Evolutionary conservation across 2,888 invertebrate species (phyloP).

Genomic region (Hirtodrosophila confusa): DNA sequence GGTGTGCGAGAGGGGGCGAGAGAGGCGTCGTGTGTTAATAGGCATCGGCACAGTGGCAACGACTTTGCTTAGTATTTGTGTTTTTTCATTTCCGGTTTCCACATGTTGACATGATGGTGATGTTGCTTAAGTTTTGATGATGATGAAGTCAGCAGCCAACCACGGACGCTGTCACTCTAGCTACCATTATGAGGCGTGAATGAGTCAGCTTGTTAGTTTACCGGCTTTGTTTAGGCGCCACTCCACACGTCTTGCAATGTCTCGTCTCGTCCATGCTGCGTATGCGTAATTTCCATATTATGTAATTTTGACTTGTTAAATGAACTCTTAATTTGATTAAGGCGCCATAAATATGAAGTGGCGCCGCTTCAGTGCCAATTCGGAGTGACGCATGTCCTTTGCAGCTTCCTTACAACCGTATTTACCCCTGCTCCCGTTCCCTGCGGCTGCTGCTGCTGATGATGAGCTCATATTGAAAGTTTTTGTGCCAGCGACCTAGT

Average conservation of each 20-base stretch:
- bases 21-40: constrained; percentile 62
- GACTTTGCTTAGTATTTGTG: constrained; percentile 74
- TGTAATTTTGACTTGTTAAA: constrained; percentile 75
- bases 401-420: constrained; percentile 58
- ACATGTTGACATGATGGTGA: constrained; percentile 72
- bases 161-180: constrained; percentile 27
- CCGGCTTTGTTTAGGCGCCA: constrained; percentile 55
- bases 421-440: constrained; percentile 23
- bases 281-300: constrained; percentile 79
- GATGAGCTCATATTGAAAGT: constrained; percentile 78
- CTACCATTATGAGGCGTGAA: constrained; percentile 16
- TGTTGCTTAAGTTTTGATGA: constrained; percentile 22
- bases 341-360: constrained; percentile 68
- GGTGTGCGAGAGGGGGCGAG: constrained; percentile 6
- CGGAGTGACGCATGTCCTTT: constrained; percentile 58
- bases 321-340: constrained; percentile 76
- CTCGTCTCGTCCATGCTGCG: constrained; percentile 52
- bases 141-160: constrained; percentile 58
- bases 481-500: constrained; percentile 77
- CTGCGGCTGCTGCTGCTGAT: constrained; percentile 39
- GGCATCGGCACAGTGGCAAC: constrained; percentile 72
- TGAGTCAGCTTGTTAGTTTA: constrained; percentile 64
- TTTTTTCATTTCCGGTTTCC: constrained; percentile 80
- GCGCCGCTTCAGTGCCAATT: constrained; percentile 36
- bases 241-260: background rate